A percentile compares a stretch with the other conserved stretches of the same genome.
phyloP scores from a whole-genome alignment of 2,113 vertebrate species.

The Bettongia penicillata region DNA sequence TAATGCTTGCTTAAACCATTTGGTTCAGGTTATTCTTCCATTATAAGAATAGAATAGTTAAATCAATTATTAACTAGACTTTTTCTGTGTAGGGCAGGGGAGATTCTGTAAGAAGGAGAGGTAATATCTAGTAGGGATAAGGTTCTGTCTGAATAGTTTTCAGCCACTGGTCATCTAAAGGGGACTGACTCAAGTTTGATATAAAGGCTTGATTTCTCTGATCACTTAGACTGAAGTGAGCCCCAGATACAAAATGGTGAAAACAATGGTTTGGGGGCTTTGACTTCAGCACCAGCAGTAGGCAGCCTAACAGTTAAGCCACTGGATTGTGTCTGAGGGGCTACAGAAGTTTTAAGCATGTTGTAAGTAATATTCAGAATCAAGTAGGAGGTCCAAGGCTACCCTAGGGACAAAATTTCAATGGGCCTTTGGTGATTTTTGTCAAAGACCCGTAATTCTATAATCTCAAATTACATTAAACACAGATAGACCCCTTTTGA shows the following conservation, averaged over 20 bases:
- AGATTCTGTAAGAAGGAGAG: neutral
- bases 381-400: neutral
- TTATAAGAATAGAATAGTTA: neutral
- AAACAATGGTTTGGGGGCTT: neutral
- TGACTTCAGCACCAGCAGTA: neutral
- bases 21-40: neutral
- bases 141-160: neutral
- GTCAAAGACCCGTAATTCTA: neutral
- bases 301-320: neutral
- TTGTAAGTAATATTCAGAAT: neutral
- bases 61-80: neutral
- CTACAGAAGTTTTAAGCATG: neutral
- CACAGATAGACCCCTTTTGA: neutral
- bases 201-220: neutral
- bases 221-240: neutral
- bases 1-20: neutral
- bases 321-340: neutral
- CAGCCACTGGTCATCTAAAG: neutral
- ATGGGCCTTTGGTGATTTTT: neutral
- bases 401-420: neutral
- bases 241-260: neutral
- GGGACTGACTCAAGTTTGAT: neutral
- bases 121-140: neutral
- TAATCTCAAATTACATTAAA: neutral
- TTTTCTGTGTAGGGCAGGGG: neutral